These are phyloP conservation scores for Protodeltote pygarga DNA, from an alignment of 2,888 invertebrate genomes.

Conservation along the genomic window DNA sequence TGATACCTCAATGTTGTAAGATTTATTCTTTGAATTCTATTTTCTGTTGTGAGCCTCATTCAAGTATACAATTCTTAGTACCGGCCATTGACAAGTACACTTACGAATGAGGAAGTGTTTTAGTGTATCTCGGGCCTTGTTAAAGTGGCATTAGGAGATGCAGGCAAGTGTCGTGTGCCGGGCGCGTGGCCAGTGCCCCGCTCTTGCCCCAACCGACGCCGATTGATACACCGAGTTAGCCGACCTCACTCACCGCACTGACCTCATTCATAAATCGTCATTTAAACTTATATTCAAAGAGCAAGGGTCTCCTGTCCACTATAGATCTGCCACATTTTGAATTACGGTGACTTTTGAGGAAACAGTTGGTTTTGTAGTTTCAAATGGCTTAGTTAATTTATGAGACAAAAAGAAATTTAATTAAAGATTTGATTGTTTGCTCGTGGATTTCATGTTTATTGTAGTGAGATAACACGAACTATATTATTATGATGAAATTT, in stretches of 20 bases:
- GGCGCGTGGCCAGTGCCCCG: conserved; percentile 63
- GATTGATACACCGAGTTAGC: conserved; percentile 68
- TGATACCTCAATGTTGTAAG: not conserved
- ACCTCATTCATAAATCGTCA: conserved; percentile 85
- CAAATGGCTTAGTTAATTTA: conserved; percentile 19
- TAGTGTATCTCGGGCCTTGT: conserved; percentile 36
- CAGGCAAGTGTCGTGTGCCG: conserved; percentile 63
- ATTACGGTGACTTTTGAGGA: conserved; percentile 50
- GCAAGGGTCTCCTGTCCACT: conserved; percentile 65
- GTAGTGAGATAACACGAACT: no score
- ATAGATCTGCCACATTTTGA: conserved; percentile 59
- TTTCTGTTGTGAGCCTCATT: conserved; percentile 3
- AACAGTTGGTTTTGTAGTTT: conserved; percentile 21
- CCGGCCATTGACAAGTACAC: not conserved
- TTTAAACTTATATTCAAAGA: conserved; percentile 77
- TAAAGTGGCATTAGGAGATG: conserved; percentile 36
- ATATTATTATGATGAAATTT: no score
- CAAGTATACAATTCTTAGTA: conserved; percentile 14
- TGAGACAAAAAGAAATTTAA: not conserved
- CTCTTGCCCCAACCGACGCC: conserved; percentile 35
- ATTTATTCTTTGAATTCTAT: not conserved
- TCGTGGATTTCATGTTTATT: not conserved
- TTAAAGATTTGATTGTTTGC: conserved; percentile 2
- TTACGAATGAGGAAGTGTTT: conserved; percentile 34
- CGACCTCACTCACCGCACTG: conserved; percentile 76